Base-by-base conservation (phyloP, 2,113 vertebrate species). In the Rana temporaria region DNA sequence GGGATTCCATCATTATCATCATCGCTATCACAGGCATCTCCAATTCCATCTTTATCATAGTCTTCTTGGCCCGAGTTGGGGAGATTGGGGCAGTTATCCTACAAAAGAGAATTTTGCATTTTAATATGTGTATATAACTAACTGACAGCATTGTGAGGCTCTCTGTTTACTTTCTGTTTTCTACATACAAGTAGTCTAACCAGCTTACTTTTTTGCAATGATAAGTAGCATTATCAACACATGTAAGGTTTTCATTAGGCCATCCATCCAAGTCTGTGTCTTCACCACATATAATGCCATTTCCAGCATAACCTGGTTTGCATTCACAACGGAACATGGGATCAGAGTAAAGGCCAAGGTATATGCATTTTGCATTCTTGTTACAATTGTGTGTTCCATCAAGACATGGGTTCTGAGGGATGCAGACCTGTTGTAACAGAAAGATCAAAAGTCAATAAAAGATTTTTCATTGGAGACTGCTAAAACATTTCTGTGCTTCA, bases 41-140 rank as follows among this genome's bases (percentile, higher is more conserved):
- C 98, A 48, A 94, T 91, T 69, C 97, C 98, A 80, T 99, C 98
- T 87, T 96, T 98, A 92, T 99, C 98, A 5, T 99, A 95, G 89
- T 99, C 98, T 92, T 99, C 98, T 87, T 99, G 98, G 5, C 98
- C 98, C 24, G 98, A 99, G 90, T 99, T 99, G 84, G 98, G 98
- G 80, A 99, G 95, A 85, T 89, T 95, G 78, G 97, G 98, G 85
- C 98, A 99, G 79, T 99, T 99, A 88, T 99, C 98, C 98, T 99
- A 81, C 73, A 89, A 86, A 85, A 76, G 20, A 87, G 26, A 48
- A 75, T 84, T 82, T 67, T 60, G 81, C 86, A 48, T 63, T 26
- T 19, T 79, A 11, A 53, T n/a, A 38, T 64, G 38, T 42, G n/a
- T n/a, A 42, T 42, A 42, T 26, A 20, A 19, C 30, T 26, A 20